Evolutionary conservation across 2,113 vertebrate genomes (phyloP), one percentile per base, ranked within the genome.

Genomic region (Thinocorus orbignyianus): DNA sequence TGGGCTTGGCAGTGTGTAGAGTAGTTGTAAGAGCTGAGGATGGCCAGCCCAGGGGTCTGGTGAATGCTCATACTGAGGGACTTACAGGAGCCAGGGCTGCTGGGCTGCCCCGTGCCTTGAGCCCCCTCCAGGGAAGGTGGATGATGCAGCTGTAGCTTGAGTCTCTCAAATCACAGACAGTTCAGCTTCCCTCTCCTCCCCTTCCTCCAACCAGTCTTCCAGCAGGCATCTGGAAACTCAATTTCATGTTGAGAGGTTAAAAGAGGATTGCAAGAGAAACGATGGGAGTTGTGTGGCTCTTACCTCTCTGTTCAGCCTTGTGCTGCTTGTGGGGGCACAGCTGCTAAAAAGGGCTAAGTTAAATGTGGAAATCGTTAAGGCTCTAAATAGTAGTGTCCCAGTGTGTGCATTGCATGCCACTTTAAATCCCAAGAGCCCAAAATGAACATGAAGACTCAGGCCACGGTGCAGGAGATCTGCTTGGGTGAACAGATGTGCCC

Each of bases 351-450:
- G 93, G 83, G 52, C 81, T 55, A 49, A 31, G 68, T 88, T 93
- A 91, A 93, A 96, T 84, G 66, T 92, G 71, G 94, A 82, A 73
- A 81, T 68, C 48, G 77, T 93, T 79, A 94, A 88, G 87, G 57
- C 30, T 92, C 79, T 26, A 41, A 94, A 90, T 81, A 72, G 46
- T 14, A 48, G 44, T 5, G 17, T 93, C 73, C 82, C 81, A 89
- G 91, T 44, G 57, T 86, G 71, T 78, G 82, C 11, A 1, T 71
- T 85, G 66, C 52, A 1, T 68, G 76, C 51, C 9, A 3, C 46
- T 16, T 48, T 74, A 92, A 82, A 92, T 93, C 76, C 66, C 37
- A 28, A 33, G 52, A 73, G 90, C 60, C 51, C 0, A 0, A 68
- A 71, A 92, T 61, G 52, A 76, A n/a, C 46, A 25, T 64, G 39